Evolutionary conservation across 2,888 invertebrate genomes (phyloP), one percentile per base, ranked within the genome.

Genomic region (Serripes groenlandicus): DNA sequence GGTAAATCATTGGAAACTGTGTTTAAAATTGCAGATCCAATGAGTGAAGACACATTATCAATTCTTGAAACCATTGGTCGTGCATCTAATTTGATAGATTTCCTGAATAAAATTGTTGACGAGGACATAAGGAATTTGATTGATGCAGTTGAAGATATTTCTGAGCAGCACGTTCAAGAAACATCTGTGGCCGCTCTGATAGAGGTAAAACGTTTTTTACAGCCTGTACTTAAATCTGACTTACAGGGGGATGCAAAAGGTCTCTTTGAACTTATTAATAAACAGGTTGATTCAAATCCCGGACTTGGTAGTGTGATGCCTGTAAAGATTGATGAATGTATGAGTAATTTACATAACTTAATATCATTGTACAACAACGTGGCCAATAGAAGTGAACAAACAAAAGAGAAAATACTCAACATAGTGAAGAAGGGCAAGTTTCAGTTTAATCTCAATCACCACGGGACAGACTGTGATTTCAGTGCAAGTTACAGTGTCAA

Each of bases 101-200:
- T 90, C 76, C 56, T 90, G 9, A 37, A 49, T n/a, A 79, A 81
- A 1, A 88, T 88, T 7, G 76, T 84, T 18, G 81, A 86, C 18
- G 90, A 89, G 49, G 90, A 90, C 60, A 81, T 90, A 1, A 75
- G 90, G 49, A 89, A 90, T 66, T 75, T 89, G 0, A 90, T 90
- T 34, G 90, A 90, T 86, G 89, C 90, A 18, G 90, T 89, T 9
- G 90, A 90, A 73, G 89, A 90, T 54, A 88, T 89, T 42, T 88
- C 90, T 15, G 90, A 90, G 35, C 86, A 88, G 35, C 88, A 84
- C 72, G 88, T 90, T 3, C 76, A 83, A 54, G 90, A 90, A 75
- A 87, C 88, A 4, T 88, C 90, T 11, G 89, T 90, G 1, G 88
- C 90, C 2, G 84, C 81, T 30, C 76, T 90, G 1, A 89, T 90